Evolutionary conservation across 2,113 vertebrate genomes (phyloP).

Genomic region (Machaerirhynchus nigripectus): DNA sequence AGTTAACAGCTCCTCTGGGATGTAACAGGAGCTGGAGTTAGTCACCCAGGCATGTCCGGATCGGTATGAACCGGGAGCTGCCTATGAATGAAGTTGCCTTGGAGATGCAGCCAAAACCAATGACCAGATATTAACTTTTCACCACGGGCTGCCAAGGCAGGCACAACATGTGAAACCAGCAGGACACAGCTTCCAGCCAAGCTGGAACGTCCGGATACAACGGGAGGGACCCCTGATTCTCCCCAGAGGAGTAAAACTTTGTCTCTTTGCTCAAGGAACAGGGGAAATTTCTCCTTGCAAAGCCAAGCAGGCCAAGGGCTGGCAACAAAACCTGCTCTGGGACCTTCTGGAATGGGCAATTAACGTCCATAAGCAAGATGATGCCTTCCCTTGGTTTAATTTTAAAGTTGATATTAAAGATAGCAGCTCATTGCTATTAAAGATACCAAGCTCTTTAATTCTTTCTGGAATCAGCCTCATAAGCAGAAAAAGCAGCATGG

Average conservation of each 20-base stretch:
- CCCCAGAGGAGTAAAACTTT: not conserved
- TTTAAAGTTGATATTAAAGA: not conserved
- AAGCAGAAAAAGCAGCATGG: not conserved
- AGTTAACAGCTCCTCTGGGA: conserved; percentile 38
- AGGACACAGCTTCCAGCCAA: not conserved
- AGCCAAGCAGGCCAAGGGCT: not conserved
- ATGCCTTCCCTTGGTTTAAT: not conserved
- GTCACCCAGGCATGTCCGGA: conserved; percentile 48
- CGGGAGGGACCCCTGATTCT: accelerated
- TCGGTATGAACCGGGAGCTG: not conserved
- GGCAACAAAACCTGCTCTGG: not conserved
- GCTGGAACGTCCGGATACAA: not conserved
- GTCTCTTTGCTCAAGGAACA: not conserved
- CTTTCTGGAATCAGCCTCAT: not conserved
- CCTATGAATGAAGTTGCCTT: conserved; percentile 49
- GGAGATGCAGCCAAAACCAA: conserved; percentile 59
- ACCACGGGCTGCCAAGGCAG: conserved; percentile 24
- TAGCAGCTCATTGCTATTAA: not conserved
- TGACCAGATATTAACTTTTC: conserved; percentile 62
- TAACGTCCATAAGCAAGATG: not conserved
- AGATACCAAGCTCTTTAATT: not conserved
- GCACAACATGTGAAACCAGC: not conserved
- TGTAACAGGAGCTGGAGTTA: conserved; percentile 35
- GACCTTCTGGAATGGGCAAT: not conserved
- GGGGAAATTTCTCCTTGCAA: not conserved